Base-by-base conservation (phyloP, 2,888 invertebrate genomes). In the Plagiodera versicolora region DNA sequence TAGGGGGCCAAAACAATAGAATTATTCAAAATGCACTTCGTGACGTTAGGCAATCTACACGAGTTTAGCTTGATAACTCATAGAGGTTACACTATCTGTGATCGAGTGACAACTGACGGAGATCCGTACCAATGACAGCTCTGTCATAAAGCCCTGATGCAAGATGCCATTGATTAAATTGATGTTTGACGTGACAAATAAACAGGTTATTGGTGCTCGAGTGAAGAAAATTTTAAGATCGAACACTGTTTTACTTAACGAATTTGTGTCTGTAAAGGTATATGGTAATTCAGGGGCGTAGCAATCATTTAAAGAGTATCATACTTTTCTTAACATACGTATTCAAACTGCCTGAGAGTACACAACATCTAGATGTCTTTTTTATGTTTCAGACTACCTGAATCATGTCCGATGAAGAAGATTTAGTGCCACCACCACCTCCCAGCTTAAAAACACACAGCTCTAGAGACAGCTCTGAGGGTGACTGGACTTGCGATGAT, bases 401-500 rank as follows among this genome's bases (percentile, higher is more conserved):
- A 51, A 32, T 16, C 1, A 57, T 49, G 58, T 61, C 57, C 44
- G 78, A 77, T 44, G 77, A 78, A 65, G 72, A 75, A 17, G 75
- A 78, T 57, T 64, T 76, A 63, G 71, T 74, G 16, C 72, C 78
- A 52, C 76, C 80, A 54, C 76, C 77, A 48, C 74, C 76, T 3
- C 76, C 78, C 16, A 71, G 70, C 52, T 18, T 69, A 74, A 54
- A 72, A 72, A 61, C 39, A 1, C 39, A 39, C 14, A 69, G 70
- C 4, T 62, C 71, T n/a, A 19, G 46, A 16, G 19, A 45, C 19
- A 64, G 61, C 49, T 64, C 70, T 53, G 81, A 81, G 75, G 87
- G 83, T 10, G 88, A 88, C 74, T 88, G 88, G 88, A 84, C 86
- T 70, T 88, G 88, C 75, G 81, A 81, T 60, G 87, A 88, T 76